Percentiles rank a stretch among this genome's conserved stretches.
Conservation (phyloP, 2,888 invertebrate genomes). For the Hydraecia micacea region DNA sequence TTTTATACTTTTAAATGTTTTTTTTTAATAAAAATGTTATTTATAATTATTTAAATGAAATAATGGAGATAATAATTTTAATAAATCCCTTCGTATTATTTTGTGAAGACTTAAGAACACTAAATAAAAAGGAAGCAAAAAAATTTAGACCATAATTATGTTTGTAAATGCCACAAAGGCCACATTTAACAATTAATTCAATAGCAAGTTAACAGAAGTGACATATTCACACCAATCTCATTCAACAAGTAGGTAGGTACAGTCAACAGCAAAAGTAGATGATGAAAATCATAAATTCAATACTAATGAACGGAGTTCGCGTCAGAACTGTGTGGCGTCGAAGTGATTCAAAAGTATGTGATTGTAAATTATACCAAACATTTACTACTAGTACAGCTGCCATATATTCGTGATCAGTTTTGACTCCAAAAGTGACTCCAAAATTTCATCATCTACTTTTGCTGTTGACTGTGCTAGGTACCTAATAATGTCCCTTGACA, state of each 20-base stretch:
- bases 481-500: constrained; percentile 29
- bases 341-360: no score
- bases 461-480: no score
- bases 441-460: no score
- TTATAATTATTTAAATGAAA: not conserved
- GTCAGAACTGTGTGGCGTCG: no score
- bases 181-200: not conserved
- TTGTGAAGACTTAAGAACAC: not conserved
- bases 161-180: not conserved
- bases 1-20: no score
- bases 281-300: no score
- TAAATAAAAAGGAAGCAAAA: not conserved
- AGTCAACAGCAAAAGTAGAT: no score
- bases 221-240: constrained; percentile 1
- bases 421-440: no score
- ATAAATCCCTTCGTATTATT: not conserved
- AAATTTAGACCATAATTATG: not conserved
- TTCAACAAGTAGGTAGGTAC: not conserved
- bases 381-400: no score
- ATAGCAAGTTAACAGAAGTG: not conserved
- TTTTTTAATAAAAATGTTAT: not conserved
- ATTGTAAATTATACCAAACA: no score
- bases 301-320: no score
- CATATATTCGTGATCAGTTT: no score
- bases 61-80: not conserved